Evolutionary conservation across 23 tunicate genomes (phyloP), one percentile per base, ranked within the genome.

Genomic region (Oikopleura vanhoeffeni): DNA sequence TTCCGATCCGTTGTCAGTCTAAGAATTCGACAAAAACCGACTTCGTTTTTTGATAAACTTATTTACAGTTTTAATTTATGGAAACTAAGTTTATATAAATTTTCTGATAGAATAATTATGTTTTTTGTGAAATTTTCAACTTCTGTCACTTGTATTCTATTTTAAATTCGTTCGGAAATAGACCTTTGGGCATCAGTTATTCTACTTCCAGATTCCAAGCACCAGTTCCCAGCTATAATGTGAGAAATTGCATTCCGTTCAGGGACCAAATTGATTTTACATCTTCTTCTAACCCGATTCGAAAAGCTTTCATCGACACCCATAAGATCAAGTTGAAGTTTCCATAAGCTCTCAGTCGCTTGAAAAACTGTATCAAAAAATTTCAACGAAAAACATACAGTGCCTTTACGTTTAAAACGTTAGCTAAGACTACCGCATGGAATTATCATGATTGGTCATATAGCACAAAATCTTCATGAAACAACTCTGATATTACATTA

Each of bases 161-260:
- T 93, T 41, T 93, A 91, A 67, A 93, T 90, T 57, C 94, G 88
- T 49, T 94, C 67, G 3, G 94, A 85, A 28, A 93, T 42, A 0
- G 98, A 93, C 39, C 89, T 86, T 3, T 94, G 91, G 1, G 94
- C 98, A 57, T 93, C 98, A 86, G 85, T 86, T 38, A 93, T 32
- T 57, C 85, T 87, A 0, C 89, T 88, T 58, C 87, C 94, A 89
- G 87, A 8, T 83, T 93, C 98, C 67, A 93, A 39, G 2, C 94
- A 94, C 39, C 95, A 94, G 8, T 94, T 93, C 0, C 98, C 98
- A 58, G 98, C 98, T 67, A 89, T 89, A 91, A 93, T 90, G n/a
- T 91, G 88, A 41, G 94, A 89, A 41, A 93, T 93, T 27, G 88
- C 83, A 84, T 93, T 93, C 40, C 98, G 94, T 57, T 89, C 86